Evolutionary conservation across 2,888 invertebrate species (phyloP), one percentile per base, ranked within the genome.

Genomic region (Mechanitis mazaeus): DNA sequence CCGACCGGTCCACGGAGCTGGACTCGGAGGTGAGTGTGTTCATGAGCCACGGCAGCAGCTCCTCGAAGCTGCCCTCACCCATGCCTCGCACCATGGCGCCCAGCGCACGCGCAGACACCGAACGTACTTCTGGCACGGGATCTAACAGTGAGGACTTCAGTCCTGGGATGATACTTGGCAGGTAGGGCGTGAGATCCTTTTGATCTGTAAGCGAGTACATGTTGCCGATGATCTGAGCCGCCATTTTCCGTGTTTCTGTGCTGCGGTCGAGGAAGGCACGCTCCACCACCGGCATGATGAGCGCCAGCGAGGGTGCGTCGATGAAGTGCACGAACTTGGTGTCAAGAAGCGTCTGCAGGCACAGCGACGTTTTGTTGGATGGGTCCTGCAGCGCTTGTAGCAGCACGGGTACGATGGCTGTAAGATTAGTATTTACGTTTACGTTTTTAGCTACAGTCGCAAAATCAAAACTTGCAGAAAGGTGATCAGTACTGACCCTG

Each of bases 151-250:
- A 98, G 66, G 95, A 95, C 88, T 99, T 98, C 64, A 99, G 87
- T 0, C 99, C 99, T 0, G 99, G 99, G 67, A 99, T 97, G 69
- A 99, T 97, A 56, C 95, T 97, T 1, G 97, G 97, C 75, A 99
- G 91, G 84, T 99, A 99, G 0, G 99, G 99, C 71, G 96, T 94
- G 68, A 99, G 91, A 83, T 99, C 99, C 91, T 99, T 99, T 84
- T 99, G 98, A 87, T 99, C 99, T 0, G 99, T 99, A 55, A 99
- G 91, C 1, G 98, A 98, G 87, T 99, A 99, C 98, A 99, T 99
- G 85, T 99, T 99, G 63, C 99, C 98, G 73, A 99, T 98, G 81
- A 99, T 99, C 90, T 99, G 98, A 3, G 98, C 98, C 1, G 99
- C 98, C 98, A 99, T 98, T 91, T 99, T 98, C 73, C 99, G 92